Evolutionary conservation across 2,888 invertebrate genomes (phyloP).

Genomic region (Agriotes lineatus): DNA sequence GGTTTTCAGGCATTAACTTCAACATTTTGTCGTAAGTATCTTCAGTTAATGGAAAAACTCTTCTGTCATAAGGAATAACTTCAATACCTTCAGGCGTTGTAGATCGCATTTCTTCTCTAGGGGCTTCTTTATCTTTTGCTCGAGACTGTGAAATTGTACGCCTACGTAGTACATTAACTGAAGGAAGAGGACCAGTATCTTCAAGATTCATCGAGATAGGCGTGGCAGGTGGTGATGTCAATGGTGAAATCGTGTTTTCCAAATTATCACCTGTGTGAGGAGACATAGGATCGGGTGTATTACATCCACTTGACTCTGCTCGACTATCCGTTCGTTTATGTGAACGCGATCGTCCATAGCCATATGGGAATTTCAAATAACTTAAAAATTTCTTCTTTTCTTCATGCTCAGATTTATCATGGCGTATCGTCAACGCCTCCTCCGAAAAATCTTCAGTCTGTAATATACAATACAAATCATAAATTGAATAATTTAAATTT

Average conservation of each 20-base stretch:
- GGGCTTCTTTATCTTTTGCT: constrained; percentile 57
- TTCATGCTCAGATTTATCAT: constrained; percentile 81
- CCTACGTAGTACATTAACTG: constrained; percentile 62
- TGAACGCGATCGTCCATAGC: constrained; percentile 69
- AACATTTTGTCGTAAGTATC: constrained; percentile 78
- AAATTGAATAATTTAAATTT: too few relatives aligned
- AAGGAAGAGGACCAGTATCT: constrained; percentile 50
- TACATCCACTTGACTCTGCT: constrained; percentile 78
- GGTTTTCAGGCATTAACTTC: constrained; percentile 76
- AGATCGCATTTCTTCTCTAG: constrained; percentile 58
- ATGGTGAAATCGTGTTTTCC: constrained; percentile 56
- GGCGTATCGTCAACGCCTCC: constrained; percentile 77
- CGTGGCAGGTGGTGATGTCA: constrained; percentile 69
- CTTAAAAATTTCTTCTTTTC: constrained; percentile 84
- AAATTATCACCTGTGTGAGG: constrained; percentile 68
- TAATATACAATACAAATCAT: too few relatives aligned
- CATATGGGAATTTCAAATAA: constrained; percentile 67
- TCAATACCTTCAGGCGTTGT: constrained; percentile 57
- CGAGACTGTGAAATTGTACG: constrained; percentile 69
- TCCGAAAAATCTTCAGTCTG: constrained; percentile 87
- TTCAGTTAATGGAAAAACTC: constrained; percentile 81
- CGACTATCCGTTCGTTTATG: constrained; percentile 77
- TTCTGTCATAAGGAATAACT: constrained; percentile 80
- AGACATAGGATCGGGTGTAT: constrained; percentile 78
- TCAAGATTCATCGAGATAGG: constrained; percentile 61